A percentile compares a stretch with the other conserved stretches of the same genome.
Evolutionary conservation across 2,888 invertebrate species (phyloP).

Genomic region (Athrips mouffetella): DNA sequence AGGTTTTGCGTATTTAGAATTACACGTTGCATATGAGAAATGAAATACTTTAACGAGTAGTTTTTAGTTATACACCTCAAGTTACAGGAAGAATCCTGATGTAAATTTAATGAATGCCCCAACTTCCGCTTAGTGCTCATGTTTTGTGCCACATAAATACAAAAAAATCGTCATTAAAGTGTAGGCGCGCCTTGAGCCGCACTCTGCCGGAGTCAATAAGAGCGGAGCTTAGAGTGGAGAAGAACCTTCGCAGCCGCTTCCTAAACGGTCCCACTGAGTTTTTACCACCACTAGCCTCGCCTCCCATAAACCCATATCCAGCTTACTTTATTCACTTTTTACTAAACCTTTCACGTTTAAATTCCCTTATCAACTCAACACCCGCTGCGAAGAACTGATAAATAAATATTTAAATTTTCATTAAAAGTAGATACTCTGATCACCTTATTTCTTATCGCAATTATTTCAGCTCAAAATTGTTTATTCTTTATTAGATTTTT

Average conservation of each 20-base stretch:
- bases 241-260: conserved; percentile 57
- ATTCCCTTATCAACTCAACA: conserved; percentile 35
- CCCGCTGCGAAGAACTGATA: background rate
- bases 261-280: conserved; percentile 68
- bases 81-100: too few species aligned
- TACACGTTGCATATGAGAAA: too few species aligned
- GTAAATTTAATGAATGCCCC: too few species aligned
- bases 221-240: conserved; percentile 18
- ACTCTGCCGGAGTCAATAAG: background rate
- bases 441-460: too few species aligned
- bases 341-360: conserved; percentile 47
- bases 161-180: conserved; percentile 76
- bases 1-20: too few species aligned
- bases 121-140: conserved; percentile 30
- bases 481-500: too few species aligned
- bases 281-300: conserved; percentile 51
- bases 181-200: conserved; percentile 54
- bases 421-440: too few species aligned
- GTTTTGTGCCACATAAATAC: conserved; percentile 39
- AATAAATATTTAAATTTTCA: background rate
- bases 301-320: conserved; percentile 64
- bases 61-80: too few species aligned
- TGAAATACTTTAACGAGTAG: too few species aligned
- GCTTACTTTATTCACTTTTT: conserved; percentile 60
- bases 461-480: too few species aligned